Conservation (phyloP, 2,113 vertebrate species). For the Muntiacus muntjak region DNA sequence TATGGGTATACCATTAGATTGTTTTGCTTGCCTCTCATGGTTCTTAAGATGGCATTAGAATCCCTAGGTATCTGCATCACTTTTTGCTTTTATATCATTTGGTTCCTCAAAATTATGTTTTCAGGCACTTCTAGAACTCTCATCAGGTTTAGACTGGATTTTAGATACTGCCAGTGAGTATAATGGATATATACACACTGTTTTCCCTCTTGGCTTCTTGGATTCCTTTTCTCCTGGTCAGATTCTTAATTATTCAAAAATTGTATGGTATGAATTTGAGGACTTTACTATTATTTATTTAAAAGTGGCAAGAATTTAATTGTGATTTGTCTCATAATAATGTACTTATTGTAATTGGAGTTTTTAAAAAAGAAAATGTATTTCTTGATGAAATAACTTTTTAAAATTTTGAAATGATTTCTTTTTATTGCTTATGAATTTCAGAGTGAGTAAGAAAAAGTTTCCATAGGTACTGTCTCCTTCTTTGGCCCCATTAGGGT, state of each 20-base stretch:
- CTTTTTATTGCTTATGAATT: not conserved
- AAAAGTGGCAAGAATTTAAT: not conserved
- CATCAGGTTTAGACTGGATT: not conserved
- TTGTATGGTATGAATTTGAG: not conserved
- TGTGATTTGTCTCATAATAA: not conserved
- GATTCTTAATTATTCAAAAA: conserved; percentile 26
- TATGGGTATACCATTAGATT: not conserved
- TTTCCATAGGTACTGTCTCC: not conserved
- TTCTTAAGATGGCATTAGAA: not conserved
- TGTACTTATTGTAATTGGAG: not conserved
- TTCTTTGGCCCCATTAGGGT: not conserved
- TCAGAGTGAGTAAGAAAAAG: not conserved
- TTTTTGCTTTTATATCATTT: not conserved
- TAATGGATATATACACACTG: not conserved
- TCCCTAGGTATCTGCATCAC: not conserved
- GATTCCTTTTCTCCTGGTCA: not conserved
- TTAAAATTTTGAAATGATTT: not conserved
- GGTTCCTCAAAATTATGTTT: not conserved
- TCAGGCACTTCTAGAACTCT: not conserved
- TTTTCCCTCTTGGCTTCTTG: not conserved
- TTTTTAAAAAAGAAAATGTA: not conserved
- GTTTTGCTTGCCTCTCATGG: not conserved
- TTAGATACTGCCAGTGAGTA: not conserved
- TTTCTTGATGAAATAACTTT: not conserved
- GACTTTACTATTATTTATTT: conserved; percentile 2